Base-by-base conservation (phyloP, 2,888 invertebrate species). In the Cosmia pyralina region DNA sequence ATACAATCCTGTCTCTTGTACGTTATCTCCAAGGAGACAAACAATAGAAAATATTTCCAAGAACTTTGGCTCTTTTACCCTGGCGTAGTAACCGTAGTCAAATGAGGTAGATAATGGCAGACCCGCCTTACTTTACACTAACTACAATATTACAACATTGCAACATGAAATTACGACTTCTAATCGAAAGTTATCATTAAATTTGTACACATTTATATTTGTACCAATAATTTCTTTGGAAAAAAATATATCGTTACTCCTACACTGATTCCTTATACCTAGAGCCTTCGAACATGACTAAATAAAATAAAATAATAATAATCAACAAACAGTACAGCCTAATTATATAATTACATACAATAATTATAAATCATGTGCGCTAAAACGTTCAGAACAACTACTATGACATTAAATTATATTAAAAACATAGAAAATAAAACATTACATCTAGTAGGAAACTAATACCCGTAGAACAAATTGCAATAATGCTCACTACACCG, bases 381-480 rank as follows among this genome's bases (percentile, higher is more conserved):
- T 91, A 92, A 90, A 93, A 93, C 91, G 89, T 92, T 88, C 81
- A 88, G 90, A 93, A 93, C 92, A 92, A 90, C 86, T 87, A 87
- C 84, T 86, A 86, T 87, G 88, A 87, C 84, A 85, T 89, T 88
- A 88, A 91, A 90, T 91, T 87, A 90, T 88, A 90, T 89, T 87
- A 88, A 93, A 85, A 94, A 94, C 93, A 90, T 93, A 89, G 87
- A 92, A 94, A 94, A 93, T 92, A 95, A 87, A 94, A 93, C 92
- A 90, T 93, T 96, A 96, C 90, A 92, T 85, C 96, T 96, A 96
- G 89, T 96, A 96, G 96, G 96, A 96, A 96, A 96, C 96, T 95
- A 96, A 96, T 96, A 96, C 96, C 96, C 96, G 96, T 96, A 96
- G 91, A 95, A 94, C 93, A 93, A 94, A 96, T 96, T 96, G 96